phyloP scores from a whole-genome alignment of 2,113 vertebrate genomes.

The Triplophysa rosa region DNA sequence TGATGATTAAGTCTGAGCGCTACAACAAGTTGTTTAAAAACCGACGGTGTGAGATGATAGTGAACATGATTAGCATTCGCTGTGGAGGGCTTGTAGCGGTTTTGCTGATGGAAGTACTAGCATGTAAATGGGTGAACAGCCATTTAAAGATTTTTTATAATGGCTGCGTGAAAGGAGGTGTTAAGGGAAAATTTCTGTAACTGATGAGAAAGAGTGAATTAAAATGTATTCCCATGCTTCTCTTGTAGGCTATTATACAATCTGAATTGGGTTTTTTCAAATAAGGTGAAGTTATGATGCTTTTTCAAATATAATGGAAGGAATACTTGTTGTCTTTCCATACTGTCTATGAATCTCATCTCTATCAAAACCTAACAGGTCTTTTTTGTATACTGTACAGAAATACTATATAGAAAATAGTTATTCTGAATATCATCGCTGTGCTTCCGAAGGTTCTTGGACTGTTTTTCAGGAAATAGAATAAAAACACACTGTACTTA shows the following conservation, averaged over 20 bases:
- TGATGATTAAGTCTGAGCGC: slow-evolving; percentile 57
- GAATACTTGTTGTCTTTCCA: not conserved
- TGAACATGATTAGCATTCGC: slow-evolving; percentile 42
- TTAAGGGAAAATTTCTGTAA: not conserved
- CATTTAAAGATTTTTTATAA: slow-evolving; percentile 8
- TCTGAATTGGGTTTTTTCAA: no score
- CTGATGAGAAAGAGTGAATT: not conserved
- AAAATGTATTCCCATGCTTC: no score
- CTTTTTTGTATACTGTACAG: not conserved
- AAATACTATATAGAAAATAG: not conserved
- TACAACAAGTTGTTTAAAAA: slow-evolving; percentile 40
- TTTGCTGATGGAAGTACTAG: slow-evolving; percentile 2
- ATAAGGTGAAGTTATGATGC: no score
- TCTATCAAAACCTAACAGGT: not conserved
- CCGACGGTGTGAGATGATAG: slow-evolving; percentile 39
- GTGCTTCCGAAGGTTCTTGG: no score
- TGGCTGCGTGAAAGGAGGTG: not conserved
- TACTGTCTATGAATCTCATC: not conserved
- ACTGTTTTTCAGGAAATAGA: no score
- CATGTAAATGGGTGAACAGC: not conserved
- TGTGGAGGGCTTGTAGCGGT: slow-evolving; percentile 14
- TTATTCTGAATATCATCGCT: not conserved
- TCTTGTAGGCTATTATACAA: no score
- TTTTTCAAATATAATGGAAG: no score
- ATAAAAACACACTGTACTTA: no score